Evolutionary conservation across 2,797 vertebrate genomes (phyloP).

Genomic region (Phataginus tetradactyla): DNA sequence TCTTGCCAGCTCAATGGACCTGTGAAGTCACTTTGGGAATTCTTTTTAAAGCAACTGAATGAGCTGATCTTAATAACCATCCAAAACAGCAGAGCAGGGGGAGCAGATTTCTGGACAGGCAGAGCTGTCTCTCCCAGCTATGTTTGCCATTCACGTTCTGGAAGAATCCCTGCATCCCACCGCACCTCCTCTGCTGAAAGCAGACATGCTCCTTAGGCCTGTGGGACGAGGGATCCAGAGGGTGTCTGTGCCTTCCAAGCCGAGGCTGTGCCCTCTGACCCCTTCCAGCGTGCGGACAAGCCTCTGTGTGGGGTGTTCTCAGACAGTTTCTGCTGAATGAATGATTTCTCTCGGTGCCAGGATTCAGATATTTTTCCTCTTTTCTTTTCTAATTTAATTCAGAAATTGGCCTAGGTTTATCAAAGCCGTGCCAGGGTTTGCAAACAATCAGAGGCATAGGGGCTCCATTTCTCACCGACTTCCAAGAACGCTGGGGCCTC

Average conservation of each 20-base stretch:
- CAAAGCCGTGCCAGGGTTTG: constrained; percentile 70
- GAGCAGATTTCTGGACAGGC: background rate
- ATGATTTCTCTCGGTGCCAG: constrained; percentile 64
- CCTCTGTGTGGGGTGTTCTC: constrained; percentile 50
- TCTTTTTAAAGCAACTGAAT: background rate
- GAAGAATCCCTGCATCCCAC: background rate
- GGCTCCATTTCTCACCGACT: constrained; percentile 45
- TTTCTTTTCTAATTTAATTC: constrained; percentile 76
- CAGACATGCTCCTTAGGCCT: background rate
- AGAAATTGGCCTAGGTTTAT: constrained; percentile 74
- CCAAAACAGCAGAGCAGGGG: background rate
- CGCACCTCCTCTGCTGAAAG: background rate
- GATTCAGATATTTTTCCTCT: constrained; percentile 50
- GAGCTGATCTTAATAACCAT: background rate
- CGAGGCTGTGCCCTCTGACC: background rate
- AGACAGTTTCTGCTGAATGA: constrained; percentile 56
- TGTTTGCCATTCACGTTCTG: background rate
- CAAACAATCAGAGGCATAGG: constrained; percentile 56
- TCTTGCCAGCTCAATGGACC: background rate
- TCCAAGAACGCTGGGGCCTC: constrained; percentile 32
- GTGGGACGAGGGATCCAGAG: background rate
- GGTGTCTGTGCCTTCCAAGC: background rate
- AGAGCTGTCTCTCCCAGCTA: background rate
- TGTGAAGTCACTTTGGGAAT: background rate
- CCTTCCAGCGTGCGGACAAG: background rate